Evolutionary conservation across 2,888 invertebrate species (phyloP).

Genomic region (Incurvaria masculella): DNA sequence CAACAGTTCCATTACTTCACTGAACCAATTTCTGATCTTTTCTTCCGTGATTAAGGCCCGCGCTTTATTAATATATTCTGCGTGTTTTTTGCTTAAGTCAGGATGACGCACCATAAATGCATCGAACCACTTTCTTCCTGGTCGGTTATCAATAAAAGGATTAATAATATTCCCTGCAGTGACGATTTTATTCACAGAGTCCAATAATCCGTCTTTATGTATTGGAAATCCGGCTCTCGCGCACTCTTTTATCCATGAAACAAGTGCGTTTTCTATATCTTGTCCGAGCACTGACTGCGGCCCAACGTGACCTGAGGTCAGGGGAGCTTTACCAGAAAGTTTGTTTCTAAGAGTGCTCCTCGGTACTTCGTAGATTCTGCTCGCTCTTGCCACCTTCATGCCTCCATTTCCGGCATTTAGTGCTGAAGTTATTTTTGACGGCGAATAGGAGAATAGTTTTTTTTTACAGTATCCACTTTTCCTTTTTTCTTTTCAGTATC

Average conservation of each 20-base stretch:
- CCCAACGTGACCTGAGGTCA: not conserved
- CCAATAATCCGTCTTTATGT: slow-evolving; percentile 2
- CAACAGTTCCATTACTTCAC: not conserved
- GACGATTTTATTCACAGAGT: not conserved
- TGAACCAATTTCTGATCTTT: slow-evolving; percentile 2
- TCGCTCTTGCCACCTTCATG: not conserved
- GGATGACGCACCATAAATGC: slow-evolving; percentile 1
- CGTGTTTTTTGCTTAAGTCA: slow-evolving; percentile 2
- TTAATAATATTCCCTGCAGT: not conserved
- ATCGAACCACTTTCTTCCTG: not conserved
- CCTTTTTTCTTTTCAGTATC: not conserved
- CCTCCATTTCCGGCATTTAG: not conserved
- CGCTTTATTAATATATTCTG: slow-evolving; percentile 3
- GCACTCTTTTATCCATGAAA: slow-evolving; percentile 2
- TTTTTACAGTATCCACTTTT: not conserved
- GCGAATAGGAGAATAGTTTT: not conserved
- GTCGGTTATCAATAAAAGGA: not conserved
- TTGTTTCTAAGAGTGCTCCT: not conserved
- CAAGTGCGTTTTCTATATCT: slow-evolving; percentile 3
- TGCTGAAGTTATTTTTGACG: not conserved
- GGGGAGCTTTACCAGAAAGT: not conserved
- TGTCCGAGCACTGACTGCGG: not conserved
- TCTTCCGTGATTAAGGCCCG: slow-evolving; percentile 3
- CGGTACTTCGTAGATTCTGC: not conserved
- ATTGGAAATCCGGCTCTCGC: slow-evolving; percentile 2